These are phyloP conservation scores for Struthidea cinerea DNA, from an alignment of 2,113 vertebrate species.

Conservation along the genomic window DNA sequence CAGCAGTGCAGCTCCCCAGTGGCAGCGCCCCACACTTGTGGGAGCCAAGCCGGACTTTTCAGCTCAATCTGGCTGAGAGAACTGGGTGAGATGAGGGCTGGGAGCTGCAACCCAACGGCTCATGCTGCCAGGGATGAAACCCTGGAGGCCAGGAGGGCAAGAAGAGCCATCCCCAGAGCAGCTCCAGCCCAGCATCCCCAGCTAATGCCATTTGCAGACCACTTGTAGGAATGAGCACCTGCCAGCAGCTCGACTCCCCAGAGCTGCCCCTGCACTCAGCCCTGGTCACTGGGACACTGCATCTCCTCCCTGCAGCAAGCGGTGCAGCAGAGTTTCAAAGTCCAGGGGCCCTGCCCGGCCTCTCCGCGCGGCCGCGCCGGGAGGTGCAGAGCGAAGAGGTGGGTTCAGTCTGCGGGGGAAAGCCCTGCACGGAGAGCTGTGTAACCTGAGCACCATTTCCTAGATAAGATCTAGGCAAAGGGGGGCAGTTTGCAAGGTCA, in stretches of 20 bases:
- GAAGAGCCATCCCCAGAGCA: background rate
- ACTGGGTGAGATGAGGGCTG: background rate
- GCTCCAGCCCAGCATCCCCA: background rate
- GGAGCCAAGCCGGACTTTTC: background rate
- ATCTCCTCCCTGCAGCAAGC: background rate
- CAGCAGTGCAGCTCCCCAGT: background rate
- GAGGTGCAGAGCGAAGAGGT: background rate
- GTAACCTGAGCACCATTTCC: background rate
- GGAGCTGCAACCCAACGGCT: accelerated
- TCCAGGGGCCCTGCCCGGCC: background rate
- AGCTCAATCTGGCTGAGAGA: background rate
- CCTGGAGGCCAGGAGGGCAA: background rate
- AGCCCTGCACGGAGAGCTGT: background rate
- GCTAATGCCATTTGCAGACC: background rate
- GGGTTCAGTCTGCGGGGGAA: background rate
- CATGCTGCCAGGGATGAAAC: accelerated
- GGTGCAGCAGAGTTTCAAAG: background rate
- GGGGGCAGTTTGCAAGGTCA: background rate
- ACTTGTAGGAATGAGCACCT: accelerated
- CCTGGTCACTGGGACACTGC: accelerated
- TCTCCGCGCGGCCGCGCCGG: background rate
- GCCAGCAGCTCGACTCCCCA: background rate
- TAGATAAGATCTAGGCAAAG: background rate
- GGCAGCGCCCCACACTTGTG: accelerated
- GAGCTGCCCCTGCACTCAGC: accelerated